Evolutionary conservation across 2,888 invertebrate genomes (phyloP).

Genomic region (Temnothorax rugatulus): DNA sequence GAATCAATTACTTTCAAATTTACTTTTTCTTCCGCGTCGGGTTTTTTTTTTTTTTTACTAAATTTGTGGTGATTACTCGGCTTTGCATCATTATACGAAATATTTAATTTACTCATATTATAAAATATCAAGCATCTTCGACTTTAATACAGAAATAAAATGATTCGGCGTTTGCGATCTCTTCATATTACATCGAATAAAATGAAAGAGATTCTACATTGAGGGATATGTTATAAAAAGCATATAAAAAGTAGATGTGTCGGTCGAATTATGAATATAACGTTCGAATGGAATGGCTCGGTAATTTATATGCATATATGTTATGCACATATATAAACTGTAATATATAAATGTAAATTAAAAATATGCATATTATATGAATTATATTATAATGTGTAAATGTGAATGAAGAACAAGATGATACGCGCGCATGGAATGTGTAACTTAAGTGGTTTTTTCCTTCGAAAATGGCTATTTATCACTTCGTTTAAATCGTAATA

Average conservation of each 20-base stretch:
- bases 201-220: slow-evolving; percentile 21
- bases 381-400: slow-evolving; percentile 41
- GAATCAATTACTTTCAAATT: slow-evolving; percentile 55
- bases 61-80: slow-evolving; percentile 35
- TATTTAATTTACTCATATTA: slow-evolving; percentile 66
- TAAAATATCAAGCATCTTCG: slow-evolving; percentile 70
- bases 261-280: slow-evolving; percentile 55
- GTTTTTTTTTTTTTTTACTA: slow-evolving; percentile 26
- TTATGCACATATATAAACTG: not conserved
- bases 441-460: slow-evolving; percentile 16
- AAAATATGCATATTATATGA: not conserved
- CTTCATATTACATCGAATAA: slow-evolving; percentile 40
- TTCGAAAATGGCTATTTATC: slow-evolving; percentile 9
- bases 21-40: slow-evolving; percentile 8
- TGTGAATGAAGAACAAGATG: slow-evolving; percentile 46
- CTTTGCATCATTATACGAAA: slow-evolving; percentile 62
- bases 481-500: slow-evolving; percentile 25
- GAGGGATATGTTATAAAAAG: slow-evolving; percentile 38
- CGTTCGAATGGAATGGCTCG: slow-evolving; percentile 68
- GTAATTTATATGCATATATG: not conserved
- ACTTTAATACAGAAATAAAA: slow-evolving; percentile 70
- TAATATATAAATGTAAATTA: slow-evolving; percentile 6
- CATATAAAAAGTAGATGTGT: slow-evolving; percentile 39
- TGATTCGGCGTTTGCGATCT: slow-evolving; percentile 53
- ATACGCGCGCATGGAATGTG: slow-evolving; percentile 68